phyloP scores from a whole-genome alignment of 2,113 vertebrate species.

The Neopipo cinnamomea region DNA sequence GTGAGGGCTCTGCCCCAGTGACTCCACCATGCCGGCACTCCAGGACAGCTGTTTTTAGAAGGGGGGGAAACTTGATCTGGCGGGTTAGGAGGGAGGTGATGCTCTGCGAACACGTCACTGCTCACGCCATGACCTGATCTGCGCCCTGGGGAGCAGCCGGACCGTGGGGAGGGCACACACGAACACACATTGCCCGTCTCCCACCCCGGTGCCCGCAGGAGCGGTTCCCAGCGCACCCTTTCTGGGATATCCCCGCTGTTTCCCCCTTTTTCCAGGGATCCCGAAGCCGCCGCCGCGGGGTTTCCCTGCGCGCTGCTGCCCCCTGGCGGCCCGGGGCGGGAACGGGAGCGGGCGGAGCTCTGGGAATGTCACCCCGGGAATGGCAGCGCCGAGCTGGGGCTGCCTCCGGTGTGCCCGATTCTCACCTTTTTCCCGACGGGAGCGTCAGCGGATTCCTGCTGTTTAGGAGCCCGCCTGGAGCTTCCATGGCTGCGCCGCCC shows the following conservation, averaged over 20 bases:
- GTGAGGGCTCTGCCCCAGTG: neutral
- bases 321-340: conserved; percentile 54
- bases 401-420: neutral
- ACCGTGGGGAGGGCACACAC: neutral
- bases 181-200: neutral
- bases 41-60: rapidly evolving
- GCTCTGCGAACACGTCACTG: neutral
- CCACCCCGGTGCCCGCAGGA: neutral
- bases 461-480: rapidly evolving
- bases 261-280: neutral
- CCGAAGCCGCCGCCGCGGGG: neutral
- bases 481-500: neutral
- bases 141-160: neutral
- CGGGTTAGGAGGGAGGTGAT: rapidly evolving
- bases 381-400: neutral
- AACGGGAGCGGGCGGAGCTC: rapidly evolving
- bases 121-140: neutral
- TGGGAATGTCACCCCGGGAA: neutral
- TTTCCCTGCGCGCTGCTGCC: conserved; percentile 69
- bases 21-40: rapidly evolving
- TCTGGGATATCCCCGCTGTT: rapidly evolving
- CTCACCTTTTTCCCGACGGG: too few relatives aligned
- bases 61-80: rapidly evolving
- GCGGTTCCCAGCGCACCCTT: neutral
- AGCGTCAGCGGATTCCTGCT: neutral